Conservation (phyloP, 2,888 invertebrate species). For the Acrobasis consociella region DNA sequence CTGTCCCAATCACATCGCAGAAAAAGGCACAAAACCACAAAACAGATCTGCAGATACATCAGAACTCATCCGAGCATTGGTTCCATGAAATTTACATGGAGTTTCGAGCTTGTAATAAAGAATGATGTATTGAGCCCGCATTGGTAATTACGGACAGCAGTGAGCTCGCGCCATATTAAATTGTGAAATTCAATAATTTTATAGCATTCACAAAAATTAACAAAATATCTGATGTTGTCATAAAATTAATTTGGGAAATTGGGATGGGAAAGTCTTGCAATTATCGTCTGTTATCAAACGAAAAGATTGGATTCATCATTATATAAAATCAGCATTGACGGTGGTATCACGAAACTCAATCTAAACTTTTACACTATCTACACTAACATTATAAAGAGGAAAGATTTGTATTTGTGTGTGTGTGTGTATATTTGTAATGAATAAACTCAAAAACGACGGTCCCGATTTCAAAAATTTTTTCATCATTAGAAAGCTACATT, state of each 20-base stretch:
- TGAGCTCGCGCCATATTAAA: slow-evolving; percentile 70
- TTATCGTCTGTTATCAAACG: neutral
- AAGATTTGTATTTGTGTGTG: too few relatives aligned
- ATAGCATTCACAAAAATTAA: slow-evolving; percentile 1
- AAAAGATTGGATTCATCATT: neutral
- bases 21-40: slow-evolving; percentile 43
- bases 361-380: too few relatives aligned
- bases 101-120: slow-evolving; percentile 80
- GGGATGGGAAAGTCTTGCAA: neutral
- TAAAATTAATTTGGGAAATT: neutral
- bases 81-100: slow-evolving; percentile 79
- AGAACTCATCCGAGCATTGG: slow-evolving; percentile 66
- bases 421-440: too few relatives aligned
- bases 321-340: neutral
- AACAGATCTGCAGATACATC: slow-evolving; percentile 67
- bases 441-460: too few relatives aligned
- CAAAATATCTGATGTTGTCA: neutral
- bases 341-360: too few relatives aligned
- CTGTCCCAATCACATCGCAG: too few relatives aligned
- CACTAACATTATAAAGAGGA: too few relatives aligned
- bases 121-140: slow-evolving; percentile 80
- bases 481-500: too few relatives aligned
- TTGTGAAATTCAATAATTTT: slow-evolving; percentile 78
- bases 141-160: slow-evolving; percentile 78
- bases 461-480: too few relatives aligned